phyloP scores from a whole-genome alignment of 2,888 invertebrate species.

The Atrina japonica region DNA sequence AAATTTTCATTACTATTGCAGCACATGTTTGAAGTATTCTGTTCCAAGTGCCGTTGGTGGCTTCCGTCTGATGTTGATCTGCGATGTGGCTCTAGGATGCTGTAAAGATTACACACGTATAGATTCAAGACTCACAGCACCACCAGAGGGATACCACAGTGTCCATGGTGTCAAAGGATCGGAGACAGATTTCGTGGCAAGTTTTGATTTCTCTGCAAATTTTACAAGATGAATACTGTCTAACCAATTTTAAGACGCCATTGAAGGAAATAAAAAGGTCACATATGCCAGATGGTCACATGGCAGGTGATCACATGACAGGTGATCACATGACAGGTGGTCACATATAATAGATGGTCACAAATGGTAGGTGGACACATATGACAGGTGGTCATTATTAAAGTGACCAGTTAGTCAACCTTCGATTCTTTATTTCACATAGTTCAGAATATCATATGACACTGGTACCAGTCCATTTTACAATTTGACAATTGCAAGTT shows the following conservation, averaged over 20 bases:
- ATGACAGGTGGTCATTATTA: too few relatives aligned
- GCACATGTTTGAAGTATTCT: constrained; percentile 62
- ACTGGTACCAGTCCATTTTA: too few relatives aligned
- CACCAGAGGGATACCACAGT: constrained; percentile 72
- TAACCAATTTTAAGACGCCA: too few relatives aligned
- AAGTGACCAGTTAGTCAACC: too few relatives aligned
- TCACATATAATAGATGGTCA: too few relatives aligned
- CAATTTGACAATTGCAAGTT: too few relatives aligned
- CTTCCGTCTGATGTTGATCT: constrained; percentile 62
- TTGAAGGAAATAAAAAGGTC: not conserved
- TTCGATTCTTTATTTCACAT: too few relatives aligned
- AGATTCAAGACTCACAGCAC: constrained; percentile 51
- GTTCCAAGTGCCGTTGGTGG: constrained; percentile 49
- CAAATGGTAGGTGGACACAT: too few relatives aligned
- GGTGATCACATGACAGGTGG: too few relatives aligned
- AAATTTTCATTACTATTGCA: constrained; percentile 39
- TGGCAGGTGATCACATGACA: too few relatives aligned
- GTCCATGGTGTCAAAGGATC: constrained; percentile 66
- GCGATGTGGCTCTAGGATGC: constrained; percentile 69
- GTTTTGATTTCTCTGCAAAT: not conserved
- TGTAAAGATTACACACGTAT: constrained; percentile 40
- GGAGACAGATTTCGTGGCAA: constrained; percentile 28
- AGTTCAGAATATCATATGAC: too few relatives aligned
- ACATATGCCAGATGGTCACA: not conserved
- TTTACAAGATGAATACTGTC: too few relatives aligned